Evolutionary conservation across 2,797 vertebrate genomes (phyloP).

Genomic region (Eulemur coronatus): DNA sequence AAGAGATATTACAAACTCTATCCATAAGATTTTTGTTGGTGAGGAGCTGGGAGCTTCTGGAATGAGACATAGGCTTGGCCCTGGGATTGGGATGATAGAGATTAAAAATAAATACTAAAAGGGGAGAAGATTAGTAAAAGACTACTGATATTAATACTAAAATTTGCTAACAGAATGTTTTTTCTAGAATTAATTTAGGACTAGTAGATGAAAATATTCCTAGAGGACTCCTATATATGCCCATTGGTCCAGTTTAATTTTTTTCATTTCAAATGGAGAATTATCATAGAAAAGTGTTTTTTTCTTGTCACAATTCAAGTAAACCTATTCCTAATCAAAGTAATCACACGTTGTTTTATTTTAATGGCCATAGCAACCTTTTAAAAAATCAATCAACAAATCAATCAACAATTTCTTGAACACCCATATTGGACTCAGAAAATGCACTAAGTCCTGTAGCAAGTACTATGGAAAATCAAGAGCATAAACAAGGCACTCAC

Average conservation of each 20-base stretch:
- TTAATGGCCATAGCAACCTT: not conserved
- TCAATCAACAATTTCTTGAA: not conserved
- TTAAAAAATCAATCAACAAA: not conserved
- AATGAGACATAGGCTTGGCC: not conserved
- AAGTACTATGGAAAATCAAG: not conserved
- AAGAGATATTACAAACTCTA: not conserved
- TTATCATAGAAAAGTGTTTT: not conserved
- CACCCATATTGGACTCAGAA: not conserved
- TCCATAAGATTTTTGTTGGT: not conserved
- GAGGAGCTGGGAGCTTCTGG: not conserved
- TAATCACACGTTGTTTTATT: not conserved
- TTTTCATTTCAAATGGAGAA: not conserved
- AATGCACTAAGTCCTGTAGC: too few species aligned
- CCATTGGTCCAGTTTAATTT: not conserved
- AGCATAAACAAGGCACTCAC: not conserved
- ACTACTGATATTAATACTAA: not conserved
- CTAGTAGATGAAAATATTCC: not conserved
- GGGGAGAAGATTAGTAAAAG: not conserved
- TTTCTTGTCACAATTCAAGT: not conserved
- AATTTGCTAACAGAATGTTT: not conserved
- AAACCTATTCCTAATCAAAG: not conserved
- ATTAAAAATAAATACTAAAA: not conserved
- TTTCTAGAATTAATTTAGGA: not conserved
- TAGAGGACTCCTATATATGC: not conserved
- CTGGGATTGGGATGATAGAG: not conserved